Percentiles rank a stretch among this genome's conserved stretches.
Conservation (phyloP, 2,113 vertebrate species). For the Sceloporus undulatus region DNA sequence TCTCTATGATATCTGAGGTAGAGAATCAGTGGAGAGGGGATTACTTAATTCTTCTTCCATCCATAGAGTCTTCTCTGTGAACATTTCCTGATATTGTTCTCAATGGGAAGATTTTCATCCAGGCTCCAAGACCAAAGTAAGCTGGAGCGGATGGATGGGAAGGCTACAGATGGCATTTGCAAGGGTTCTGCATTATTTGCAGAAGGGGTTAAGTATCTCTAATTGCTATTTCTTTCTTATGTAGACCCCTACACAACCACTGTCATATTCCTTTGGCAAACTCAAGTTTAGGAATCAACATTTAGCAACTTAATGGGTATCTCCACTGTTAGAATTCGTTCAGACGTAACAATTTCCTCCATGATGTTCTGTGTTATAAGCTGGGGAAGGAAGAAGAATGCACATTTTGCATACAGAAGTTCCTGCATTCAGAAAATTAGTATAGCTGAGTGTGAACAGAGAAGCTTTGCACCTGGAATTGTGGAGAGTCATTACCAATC, state of each 20-base stretch:
- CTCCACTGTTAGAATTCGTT: no score
- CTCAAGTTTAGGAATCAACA: not conserved
- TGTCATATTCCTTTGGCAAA: not conserved
- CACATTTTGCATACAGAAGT: no score
- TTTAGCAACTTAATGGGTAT: not conserved
- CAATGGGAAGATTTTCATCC: not conserved
- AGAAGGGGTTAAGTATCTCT: no score
- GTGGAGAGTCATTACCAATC: no score
- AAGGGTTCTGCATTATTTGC: not conserved
- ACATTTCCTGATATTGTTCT: not conserved
- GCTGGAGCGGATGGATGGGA: not conserved
- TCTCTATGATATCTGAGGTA: not conserved
- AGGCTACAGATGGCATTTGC: not conserved
- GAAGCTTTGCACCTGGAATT: no score
- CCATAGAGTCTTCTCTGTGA: not conserved
- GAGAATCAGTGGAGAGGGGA: not conserved
- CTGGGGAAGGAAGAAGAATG: no score
- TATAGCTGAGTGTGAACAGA: no score
- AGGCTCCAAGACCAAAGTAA: not conserved
- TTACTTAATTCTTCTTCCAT: not conserved
- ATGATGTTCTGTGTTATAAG: no score
- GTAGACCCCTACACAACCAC: no score
- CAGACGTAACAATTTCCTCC: not conserved
- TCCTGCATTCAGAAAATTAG: no score
- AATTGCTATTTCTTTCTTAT: no score